Evolutionary conservation across 37 sponge, comb jelly and placozoan genomes (phyloP), one percentile per base, ranked within the genome.

Genomic region (Geodia barretti): DNA sequence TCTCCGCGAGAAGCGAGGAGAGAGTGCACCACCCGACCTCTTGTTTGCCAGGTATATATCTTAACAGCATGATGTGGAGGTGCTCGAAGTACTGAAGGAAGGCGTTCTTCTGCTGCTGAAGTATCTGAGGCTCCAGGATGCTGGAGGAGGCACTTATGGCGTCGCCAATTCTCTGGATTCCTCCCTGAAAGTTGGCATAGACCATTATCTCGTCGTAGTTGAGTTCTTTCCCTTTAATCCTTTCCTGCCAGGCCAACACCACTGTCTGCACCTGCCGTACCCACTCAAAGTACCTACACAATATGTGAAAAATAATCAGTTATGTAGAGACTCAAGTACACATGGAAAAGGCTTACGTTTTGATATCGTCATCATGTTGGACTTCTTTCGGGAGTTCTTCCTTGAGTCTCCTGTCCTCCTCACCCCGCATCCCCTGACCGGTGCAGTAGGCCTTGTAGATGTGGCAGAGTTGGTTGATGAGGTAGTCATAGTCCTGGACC

Each of bases 201-300:
- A 34, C 31, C 34, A 85, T n/a, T 3, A 90, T 68, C 20, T 90
- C 82, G 41, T 84, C 90, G 62, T 81, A 90, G 67, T 80, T 80
- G 34, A 85, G 30, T 24, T 79, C 54, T n/a, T 81, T 30, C 9
- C 23, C 8, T 21, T 24, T 7, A 20, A 90, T 81, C 67, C 76
- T 85, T 5, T 37, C 35, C 77, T 81, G 69, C 90, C 90, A 90
- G 28, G 54, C 36, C 0, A 14, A 25, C 30, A 90, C 31, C 5
- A 85, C 74, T 8, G 20, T 42, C 66, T 90, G 90, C 0, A 81
- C 39, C 8, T 59, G 26, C 3, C 60, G 36, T 23, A 90, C 73
- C 90, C 90, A 90, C 73, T 81, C 64, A 78, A 90, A 90, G 39
- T 90, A 90, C 74, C 82, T 81, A 43, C 34, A 54, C 41, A 66